A percentile compares a stretch with the other conserved stretches of the same genome.
phyloP scores from a whole-genome alignment of 23 tunicate species.

The Ascidia mentula region DNA sequence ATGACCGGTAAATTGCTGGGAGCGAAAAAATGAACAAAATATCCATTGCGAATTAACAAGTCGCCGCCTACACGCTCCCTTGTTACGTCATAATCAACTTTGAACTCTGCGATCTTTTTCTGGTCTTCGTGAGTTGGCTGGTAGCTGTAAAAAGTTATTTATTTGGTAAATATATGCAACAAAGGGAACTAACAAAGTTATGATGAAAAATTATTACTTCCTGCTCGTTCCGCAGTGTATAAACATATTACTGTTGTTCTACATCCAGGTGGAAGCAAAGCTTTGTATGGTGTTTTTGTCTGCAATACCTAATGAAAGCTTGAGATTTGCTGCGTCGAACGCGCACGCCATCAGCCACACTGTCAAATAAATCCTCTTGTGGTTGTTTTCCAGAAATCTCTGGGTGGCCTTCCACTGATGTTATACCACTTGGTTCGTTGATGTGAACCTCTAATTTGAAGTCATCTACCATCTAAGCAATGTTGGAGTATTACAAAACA shows the following conservation, averaged over 20 bases:
- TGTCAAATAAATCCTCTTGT: background rate
- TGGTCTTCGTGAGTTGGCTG: slow-evolving; percentile 30
- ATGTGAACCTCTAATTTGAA: slow-evolving; percentile 1
- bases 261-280: too few species aligned
- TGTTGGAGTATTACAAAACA: too few species aligned
- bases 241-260: too few species aligned
- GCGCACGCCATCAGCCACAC: background rate
- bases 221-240: too few species aligned
- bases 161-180: too few species aligned
- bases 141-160: slow-evolving; percentile 38
- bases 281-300: too few species aligned
- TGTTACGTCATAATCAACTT: slow-evolving; percentile 71
- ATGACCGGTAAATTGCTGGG: slow-evolving; percentile 59
- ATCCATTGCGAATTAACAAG: slow-evolving; percentile 50
- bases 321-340: slow-evolving; percentile 32
- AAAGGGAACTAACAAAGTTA: too few species aligned
- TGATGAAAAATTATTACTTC: too few species aligned
- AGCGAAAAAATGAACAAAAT: slow-evolving; percentile 81
- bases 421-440: slow-evolving; percentile 1
- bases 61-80: slow-evolving; percentile 62
- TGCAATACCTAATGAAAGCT: slow-evolving; percentile 39
- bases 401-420: background rate
- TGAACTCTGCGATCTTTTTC: background rate
- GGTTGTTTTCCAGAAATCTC: background rate
- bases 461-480: slow-evolving; percentile 13